These are phyloP conservation scores for Madoqua kirkii DNA, from an alignment of 2,113 vertebrate genomes.

Conservation along the genomic window DNA sequence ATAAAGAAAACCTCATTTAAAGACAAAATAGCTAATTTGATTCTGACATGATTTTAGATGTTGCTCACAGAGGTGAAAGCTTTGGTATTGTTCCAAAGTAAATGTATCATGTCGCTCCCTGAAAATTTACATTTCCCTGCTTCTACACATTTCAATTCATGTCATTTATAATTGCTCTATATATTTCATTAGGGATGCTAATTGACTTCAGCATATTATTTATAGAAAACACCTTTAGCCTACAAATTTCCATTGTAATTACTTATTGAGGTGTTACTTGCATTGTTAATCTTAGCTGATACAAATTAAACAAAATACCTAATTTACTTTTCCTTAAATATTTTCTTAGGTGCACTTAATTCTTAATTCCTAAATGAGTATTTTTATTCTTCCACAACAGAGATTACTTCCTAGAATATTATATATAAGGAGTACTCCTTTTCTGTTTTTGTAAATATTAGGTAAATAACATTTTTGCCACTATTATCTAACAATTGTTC, in stretches of 20 bases:
- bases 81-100: constrained; percentile 56
- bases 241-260: constrained; percentile 46
- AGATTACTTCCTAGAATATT: constrained; percentile 9
- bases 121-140: constrained; percentile 42
- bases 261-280: constrained; percentile 48
- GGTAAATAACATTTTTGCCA: constrained; percentile 35
- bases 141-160: constrained; percentile 51
- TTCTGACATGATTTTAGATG: constrained; percentile 42
- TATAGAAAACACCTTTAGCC: constrained; percentile 57
- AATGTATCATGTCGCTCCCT: not conserved
- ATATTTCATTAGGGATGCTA: constrained; percentile 58
- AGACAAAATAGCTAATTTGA: constrained; percentile 22
- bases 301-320: constrained; percentile 46
- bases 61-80: constrained; percentile 23
- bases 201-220: constrained; percentile 57
- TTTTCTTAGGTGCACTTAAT: constrained; percentile 24
- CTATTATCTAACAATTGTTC: constrained; percentile 3
- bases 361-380: not conserved
- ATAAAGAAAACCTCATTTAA: constrained; percentile 14
- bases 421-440: not conserved
- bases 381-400: not conserved
- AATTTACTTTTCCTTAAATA: constrained; percentile 41
- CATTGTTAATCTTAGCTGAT: constrained; percentile 34
- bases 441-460: not conserved
- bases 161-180: constrained; percentile 33